phyloP scores from a whole-genome alignment of 2,888 invertebrate species.

The Monoplex corrugatus region DNA sequence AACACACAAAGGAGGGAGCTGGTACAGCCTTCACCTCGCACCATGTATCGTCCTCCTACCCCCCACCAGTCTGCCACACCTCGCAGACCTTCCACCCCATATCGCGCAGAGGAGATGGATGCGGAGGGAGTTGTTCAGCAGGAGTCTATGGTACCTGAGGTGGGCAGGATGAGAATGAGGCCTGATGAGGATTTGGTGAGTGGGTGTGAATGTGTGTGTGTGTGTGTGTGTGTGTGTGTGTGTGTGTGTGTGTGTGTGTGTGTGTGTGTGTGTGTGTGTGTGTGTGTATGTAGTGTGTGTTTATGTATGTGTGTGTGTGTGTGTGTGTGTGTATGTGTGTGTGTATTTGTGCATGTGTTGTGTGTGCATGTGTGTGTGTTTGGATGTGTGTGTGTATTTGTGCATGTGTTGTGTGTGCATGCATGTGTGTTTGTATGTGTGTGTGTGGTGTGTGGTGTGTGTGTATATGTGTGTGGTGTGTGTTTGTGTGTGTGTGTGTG shows the following conservation, averaged over 20 bases:
- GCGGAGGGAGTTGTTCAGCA: neutral
- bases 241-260: neutral
- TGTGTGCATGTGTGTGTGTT: no score
- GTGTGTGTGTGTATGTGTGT: neutral
- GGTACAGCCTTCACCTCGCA: neutral
- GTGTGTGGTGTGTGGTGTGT: no score
- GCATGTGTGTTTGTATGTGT: no score
- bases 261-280: neutral
- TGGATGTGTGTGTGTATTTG: no score
- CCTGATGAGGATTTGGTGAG: slow-evolving; percentile 18
- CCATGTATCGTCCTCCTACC: slow-evolving; percentile 21
- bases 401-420: no score
- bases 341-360: no score
- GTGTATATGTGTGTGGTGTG: no score
- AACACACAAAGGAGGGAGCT: neutral
- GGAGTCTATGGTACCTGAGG: neutral
- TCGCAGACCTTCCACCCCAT: slow-evolving; percentile 38
- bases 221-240: neutral
- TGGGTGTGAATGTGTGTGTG: neutral
- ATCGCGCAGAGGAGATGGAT: slow-evolving; percentile 44
- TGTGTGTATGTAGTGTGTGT: neutral
- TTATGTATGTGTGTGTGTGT: neutral
- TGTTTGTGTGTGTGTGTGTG: no score
- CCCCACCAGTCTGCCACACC: slow-evolving; percentile 38
- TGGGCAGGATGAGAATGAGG: neutral